A percentile compares a stretch with the other conserved stretches of the same genome.
Evolutionary conservation across 2,797 vertebrate species (phyloP).

Genomic region (Lagocephalus sceleratus): DNA sequence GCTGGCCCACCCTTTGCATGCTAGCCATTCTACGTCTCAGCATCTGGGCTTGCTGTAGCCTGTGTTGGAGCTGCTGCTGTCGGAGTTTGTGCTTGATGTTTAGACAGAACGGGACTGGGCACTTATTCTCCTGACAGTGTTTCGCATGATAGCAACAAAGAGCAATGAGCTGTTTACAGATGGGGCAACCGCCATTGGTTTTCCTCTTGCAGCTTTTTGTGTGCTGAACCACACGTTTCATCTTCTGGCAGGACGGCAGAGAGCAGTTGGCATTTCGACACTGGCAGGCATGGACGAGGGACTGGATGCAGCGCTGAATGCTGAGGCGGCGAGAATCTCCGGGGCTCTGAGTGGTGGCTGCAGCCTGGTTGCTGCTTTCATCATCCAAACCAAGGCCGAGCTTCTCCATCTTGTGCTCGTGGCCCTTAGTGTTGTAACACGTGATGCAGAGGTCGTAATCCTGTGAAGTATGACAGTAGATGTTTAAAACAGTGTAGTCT

Average conservation of each 20-base stretch:
- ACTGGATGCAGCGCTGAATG: constrained; percentile 98
- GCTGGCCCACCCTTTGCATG: constrained; percentile 87
- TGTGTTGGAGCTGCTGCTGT: constrained; percentile 94
- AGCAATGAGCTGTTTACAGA: constrained; percentile 97
- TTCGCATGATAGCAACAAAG: constrained; percentile 98
- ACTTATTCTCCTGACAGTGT: constrained; percentile 99
- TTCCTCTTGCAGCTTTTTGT: constrained; percentile 98
- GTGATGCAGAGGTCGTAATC: constrained; percentile 98
- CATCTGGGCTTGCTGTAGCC: constrained; percentile 97
- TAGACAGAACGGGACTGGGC: constrained; percentile 96
- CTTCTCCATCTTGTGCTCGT: constrained; percentile 99
- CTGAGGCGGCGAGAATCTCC: constrained; percentile 95
- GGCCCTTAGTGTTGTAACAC: constrained; percentile 93
- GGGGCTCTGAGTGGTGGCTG: constrained; percentile 90
- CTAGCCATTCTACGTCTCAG: constrained; percentile 93
- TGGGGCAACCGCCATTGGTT: constrained; percentile 95
- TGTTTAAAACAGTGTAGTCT: too few species aligned
- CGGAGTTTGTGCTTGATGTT: constrained; percentile 98
- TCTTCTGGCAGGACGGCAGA: constrained; percentile 96
- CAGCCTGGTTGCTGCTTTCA: constrained; percentile 90
- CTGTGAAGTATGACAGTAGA: constrained; percentile 61
- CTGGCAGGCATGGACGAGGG: constrained; percentile 95
- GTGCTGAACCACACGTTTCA: constrained; percentile 97
- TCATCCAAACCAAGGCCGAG: constrained; percentile 93
- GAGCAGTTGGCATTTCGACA: constrained; percentile 98